phyloP scores from a whole-genome alignment of 2,888 invertebrate species.

The Steinernema scapterisci region DNA sequence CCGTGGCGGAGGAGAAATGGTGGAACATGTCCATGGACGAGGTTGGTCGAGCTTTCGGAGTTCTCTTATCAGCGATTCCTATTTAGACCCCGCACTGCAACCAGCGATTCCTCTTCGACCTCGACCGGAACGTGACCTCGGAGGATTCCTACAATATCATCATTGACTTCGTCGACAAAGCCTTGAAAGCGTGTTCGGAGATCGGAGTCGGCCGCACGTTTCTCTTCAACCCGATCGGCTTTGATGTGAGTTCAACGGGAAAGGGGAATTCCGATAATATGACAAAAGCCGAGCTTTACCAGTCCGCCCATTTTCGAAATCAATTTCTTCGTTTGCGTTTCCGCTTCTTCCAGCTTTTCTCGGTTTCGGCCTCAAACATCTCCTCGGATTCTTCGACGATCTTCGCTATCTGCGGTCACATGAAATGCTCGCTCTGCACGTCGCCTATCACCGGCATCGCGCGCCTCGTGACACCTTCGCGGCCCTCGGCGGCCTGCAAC shows the following conservation, averaged over 20 bases:
- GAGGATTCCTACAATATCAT: constrained; percentile 43
- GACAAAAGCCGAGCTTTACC: too few relatives aligned
- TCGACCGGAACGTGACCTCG: constrained; percentile 43
- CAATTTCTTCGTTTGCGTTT: too few relatives aligned
- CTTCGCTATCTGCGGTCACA: too few relatives aligned
- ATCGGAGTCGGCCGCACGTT: background rate
- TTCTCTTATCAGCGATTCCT: background rate
- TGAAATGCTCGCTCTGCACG: too few relatives aligned
- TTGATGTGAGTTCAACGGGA: background rate
- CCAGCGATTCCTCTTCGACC: constrained; percentile 46
- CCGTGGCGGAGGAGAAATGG: background rate
- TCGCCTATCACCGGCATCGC: too few relatives aligned
- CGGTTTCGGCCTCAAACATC: too few relatives aligned
- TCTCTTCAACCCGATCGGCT: background rate
- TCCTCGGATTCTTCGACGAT: too few relatives aligned
- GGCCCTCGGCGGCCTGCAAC: too few relatives aligned
- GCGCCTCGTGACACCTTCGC: too few relatives aligned
- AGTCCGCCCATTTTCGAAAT: too few relatives aligned
- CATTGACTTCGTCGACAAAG: constrained; percentile 37
- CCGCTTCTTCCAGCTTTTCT: too few relatives aligned
- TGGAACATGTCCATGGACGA: background rate
- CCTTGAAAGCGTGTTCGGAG: background rate
- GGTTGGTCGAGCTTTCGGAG: background rate
- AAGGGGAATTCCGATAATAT: too few relatives aligned
- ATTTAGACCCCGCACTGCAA: constrained; percentile 42